A percentile compares a stretch with the other conserved stretches of the same genome.
Evolutionary conservation across 2,797 vertebrate genomes (phyloP).

Genomic region (Leuciscus waleckii): DNA sequence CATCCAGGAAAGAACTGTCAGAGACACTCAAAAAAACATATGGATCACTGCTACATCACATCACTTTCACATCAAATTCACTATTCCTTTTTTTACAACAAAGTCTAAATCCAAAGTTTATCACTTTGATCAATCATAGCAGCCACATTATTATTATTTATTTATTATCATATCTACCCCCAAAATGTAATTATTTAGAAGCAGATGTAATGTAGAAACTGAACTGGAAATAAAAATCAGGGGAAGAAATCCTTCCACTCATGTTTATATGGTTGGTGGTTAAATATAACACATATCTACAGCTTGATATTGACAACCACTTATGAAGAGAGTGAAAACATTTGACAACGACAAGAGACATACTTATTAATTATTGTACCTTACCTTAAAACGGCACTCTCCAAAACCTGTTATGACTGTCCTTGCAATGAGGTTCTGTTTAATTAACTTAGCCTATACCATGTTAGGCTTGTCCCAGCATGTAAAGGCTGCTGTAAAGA

Average conservation of each 20-base stretch:
- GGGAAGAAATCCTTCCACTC: not conserved
- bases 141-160: not conserved
- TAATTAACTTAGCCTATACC: not conserved
- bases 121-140: not conserved
- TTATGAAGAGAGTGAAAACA: not conserved
- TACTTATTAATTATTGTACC: not conserved
- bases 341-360: not conserved
- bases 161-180: not conserved
- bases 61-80: not conserved
- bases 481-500: not conserved
- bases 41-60: not conserved
- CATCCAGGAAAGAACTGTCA: slow-evolving; percentile 45
- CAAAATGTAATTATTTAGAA: not conserved
- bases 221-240: not conserved
- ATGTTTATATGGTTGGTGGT: slow-evolving; percentile 15
- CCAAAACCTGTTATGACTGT: not conserved
- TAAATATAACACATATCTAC: slow-evolving; percentile 29
- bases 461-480: slow-evolving; percentile 12
- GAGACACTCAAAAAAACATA: not conserved
- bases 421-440: not conserved
- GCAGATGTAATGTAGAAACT: not conserved
- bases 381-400: slow-evolving; percentile 14
- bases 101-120: not conserved
- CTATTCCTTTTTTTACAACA: not conserved
- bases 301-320: not conserved